Conservation (phyloP, 2,797 vertebrate genomes). For the Liasis olivaceus region DNA sequence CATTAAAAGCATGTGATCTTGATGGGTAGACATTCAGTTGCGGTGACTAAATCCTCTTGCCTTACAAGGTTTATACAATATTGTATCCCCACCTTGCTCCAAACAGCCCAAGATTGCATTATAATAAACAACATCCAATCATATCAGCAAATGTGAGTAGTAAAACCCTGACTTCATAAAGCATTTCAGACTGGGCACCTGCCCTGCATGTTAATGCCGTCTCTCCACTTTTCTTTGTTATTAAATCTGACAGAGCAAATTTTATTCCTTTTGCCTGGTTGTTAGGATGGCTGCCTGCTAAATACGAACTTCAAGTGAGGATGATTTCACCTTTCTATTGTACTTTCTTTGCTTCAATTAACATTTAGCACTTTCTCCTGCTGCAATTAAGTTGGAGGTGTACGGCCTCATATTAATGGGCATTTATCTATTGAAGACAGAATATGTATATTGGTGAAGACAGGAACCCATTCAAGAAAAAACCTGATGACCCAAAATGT, state of each 20-base stretch:
- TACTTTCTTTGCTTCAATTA: slow-evolving; percentile 69
- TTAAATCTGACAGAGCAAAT: slow-evolving; percentile 71
- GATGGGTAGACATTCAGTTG: background rate
- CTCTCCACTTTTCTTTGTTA: slow-evolving; percentile 60
- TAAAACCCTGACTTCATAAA: slow-evolving; percentile 70
- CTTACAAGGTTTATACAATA: slow-evolving; percentile 46
- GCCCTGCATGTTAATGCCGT: slow-evolving; percentile 67
- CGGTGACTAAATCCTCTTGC: slow-evolving; percentile 41
- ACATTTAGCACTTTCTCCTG: slow-evolving; percentile 60
- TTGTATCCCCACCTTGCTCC: slow-evolving; percentile 61
- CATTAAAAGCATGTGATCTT: slow-evolving; percentile 14
- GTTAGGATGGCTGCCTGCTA: slow-evolving; percentile 70
- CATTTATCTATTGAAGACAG: slow-evolving; percentile 45
- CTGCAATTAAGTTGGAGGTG: slow-evolving; percentile 69
- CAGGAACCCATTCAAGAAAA: slow-evolving; percentile 43
- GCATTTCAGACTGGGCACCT: slow-evolving; percentile 47
- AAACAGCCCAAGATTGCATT: slow-evolving; percentile 51
- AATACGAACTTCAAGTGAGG: slow-evolving; percentile 69
- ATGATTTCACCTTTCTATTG: slow-evolving; percentile 69
- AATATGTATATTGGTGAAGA: slow-evolving; percentile 38
- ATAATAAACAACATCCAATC: slow-evolving; percentile 58
- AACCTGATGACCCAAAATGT: slow-evolving; percentile 28
- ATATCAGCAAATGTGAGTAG: slow-evolving; percentile 54
- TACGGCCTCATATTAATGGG: slow-evolving; percentile 55
- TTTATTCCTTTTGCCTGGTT: slow-evolving; percentile 68